Evolutionary conservation across 1,140 invertebrate genomes (phyloP).

Genomic region (Cotesia glomerata): DNA sequence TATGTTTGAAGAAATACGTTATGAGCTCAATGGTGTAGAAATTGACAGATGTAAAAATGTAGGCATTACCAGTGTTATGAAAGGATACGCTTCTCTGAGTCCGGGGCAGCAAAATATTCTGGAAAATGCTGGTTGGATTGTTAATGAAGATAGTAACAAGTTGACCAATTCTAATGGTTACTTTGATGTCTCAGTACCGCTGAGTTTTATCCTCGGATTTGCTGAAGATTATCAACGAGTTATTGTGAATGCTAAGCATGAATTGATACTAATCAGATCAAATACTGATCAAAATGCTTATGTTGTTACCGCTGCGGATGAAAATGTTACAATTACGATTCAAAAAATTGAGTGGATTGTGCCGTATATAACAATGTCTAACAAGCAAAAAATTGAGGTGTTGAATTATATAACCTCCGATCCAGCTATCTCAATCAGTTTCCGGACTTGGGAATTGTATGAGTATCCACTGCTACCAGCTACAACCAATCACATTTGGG

Average conservation of each 20-base stretch:
- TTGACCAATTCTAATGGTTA: conserved; percentile 33
- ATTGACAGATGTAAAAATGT: too few species aligned
- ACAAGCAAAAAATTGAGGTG: conserved; percentile 35
- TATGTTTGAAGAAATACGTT: too few species aligned
- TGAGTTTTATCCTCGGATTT: conserved; percentile 55
- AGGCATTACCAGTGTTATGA: conserved; percentile 54
- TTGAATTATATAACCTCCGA: conserved; percentile 39
- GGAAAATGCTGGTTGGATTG: conserved; percentile 44
- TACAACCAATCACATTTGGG: too few species aligned
- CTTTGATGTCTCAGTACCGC: conserved; percentile 53
- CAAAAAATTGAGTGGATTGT: conserved; percentile 35
- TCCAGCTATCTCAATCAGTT: conserved; percentile 41
- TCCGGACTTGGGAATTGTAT: conserved; percentile 51
- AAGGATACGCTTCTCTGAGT: conserved; percentile 45
- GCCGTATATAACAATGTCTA: conserved; percentile 36
- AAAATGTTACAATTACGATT: conserved; percentile 32
- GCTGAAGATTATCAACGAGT: conserved; percentile 61
- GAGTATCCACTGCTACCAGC: conserved; percentile 7
- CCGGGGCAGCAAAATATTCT: conserved; percentile 33
- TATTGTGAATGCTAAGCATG: conserved; percentile 57
- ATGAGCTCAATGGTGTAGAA: too few species aligned
- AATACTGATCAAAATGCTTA: conserved; percentile 41
- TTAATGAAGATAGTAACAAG: conserved; percentile 22
- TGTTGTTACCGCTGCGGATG: not conserved
- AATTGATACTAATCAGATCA: conserved; percentile 54